Evolutionary conservation across 2,113 vertebrate genomes (phyloP).

Genomic region (Eclectus roratus): DNA sequence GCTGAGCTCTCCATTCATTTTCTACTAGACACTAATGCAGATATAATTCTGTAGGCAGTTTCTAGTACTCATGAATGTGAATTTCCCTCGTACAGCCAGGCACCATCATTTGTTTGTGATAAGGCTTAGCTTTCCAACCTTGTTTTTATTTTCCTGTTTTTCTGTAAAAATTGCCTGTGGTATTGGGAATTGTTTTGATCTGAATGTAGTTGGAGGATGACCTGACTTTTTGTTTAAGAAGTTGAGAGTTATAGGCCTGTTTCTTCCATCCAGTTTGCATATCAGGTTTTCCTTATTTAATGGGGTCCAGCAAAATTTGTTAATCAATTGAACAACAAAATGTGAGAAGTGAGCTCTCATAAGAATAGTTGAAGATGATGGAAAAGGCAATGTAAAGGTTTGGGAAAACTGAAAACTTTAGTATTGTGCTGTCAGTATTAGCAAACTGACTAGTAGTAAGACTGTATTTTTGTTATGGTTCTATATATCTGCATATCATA

Average conservation of each 20-base stretch:
- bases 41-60: not conserved
- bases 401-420: not conserved
- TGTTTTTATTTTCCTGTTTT: not conserved
- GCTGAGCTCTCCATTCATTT: not conserved
- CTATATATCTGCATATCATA: not conserved
- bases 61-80: not conserved
- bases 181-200: not conserved
- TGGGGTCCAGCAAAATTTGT: not conserved
- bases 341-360: not conserved
- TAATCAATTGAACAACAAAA: not conserved
- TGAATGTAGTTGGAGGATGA: not conserved
- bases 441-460: not conserved
- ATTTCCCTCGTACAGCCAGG: not conserved
- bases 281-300: not conserved
- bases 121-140: not conserved
- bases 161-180: not conserved
- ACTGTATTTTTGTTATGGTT: not conserved
- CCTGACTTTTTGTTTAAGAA: not conserved
- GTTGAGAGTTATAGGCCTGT: not conserved
- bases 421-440: not conserved
- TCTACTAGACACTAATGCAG: not conserved
- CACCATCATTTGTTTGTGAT: not conserved
- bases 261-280: not conserved
- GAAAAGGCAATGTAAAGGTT: not conserved
- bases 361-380: not conserved